Conservation (phyloP, 2,113 vertebrate genomes). For the Cebidichthys violaceus region DNA sequence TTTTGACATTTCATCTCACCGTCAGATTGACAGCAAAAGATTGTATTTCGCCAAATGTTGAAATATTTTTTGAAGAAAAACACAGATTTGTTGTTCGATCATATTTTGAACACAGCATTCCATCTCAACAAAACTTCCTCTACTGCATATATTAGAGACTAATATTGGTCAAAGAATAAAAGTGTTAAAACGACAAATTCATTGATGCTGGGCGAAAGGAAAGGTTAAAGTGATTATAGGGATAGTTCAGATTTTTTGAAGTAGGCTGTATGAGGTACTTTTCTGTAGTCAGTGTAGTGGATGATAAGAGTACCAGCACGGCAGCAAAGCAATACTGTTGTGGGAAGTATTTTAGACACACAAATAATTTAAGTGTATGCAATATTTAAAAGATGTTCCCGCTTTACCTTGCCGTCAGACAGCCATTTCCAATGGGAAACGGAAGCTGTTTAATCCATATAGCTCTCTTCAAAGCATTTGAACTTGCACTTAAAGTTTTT, state of each 20-base stretch:
- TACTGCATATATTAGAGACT: background rate
- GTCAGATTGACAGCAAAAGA: background rate
- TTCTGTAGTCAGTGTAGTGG: no score
- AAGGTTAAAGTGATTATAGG: background rate
- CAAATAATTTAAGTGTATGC: background rate
- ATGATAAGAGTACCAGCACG: no score
- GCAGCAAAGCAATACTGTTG: no score
- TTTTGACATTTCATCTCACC: background rate
- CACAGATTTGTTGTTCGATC: background rate
- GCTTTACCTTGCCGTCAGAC: background rate
- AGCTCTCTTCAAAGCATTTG: background rate
- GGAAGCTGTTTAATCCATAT: background rate
- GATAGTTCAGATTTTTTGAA: no score
- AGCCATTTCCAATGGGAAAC: background rate
- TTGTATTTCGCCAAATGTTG: background rate
- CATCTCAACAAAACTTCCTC: background rate
- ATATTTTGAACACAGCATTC: background rate
- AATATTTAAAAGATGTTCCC: background rate
- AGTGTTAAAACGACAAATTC: background rate
- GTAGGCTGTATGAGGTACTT: no score
- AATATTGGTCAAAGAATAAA: background rate
- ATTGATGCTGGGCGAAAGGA: background rate
- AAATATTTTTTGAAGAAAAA: background rate
- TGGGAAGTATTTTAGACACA: background rate
- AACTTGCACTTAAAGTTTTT: no score